phyloP scores from a whole-genome alignment of 1,140 invertebrate genomes.

The Drosophila ananassae region DNA sequence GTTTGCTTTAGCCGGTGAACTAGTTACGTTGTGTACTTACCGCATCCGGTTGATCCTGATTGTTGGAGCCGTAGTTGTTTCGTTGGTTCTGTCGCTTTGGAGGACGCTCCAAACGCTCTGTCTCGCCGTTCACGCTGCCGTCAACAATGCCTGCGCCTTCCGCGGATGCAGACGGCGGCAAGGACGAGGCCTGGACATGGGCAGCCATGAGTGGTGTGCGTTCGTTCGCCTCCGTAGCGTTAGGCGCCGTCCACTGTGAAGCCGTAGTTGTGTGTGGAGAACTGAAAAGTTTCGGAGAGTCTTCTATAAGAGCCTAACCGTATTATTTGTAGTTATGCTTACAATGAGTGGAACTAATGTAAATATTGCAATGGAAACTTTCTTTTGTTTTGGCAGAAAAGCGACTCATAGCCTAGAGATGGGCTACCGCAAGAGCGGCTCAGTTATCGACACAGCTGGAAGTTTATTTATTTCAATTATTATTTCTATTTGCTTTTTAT shows the following conservation, averaged over 20 bases:
- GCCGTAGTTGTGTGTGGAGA: conserved; percentile 56
- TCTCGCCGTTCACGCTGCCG: conserved; percentile 43
- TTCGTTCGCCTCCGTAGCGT: conserved; percentile 85
- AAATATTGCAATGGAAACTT: conserved; percentile 19
- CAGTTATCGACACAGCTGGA: conserved; percentile 7
- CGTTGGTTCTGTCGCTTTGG: conserved; percentile 56
- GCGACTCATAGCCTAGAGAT: conserved; percentile 38
- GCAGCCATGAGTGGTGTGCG: conserved; percentile 92
- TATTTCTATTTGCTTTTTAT: background rate
- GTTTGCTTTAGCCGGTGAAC: background rate
- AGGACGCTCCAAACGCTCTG: conserved; percentile 72
- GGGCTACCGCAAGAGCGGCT: conserved; percentile 5
- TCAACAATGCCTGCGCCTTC: conserved; percentile 20
- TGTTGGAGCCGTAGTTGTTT: conserved; percentile 53
- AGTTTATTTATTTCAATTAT: background rate
- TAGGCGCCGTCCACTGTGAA: conserved; percentile 53
- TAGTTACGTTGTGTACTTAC: conserved; percentile 19
- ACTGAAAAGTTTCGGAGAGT: background rate
- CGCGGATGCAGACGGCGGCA: conserved; percentile 20
- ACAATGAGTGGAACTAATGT: conserved; percentile 3
- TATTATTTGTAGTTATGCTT: background rate
- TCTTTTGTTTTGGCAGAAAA: conserved; percentile 38
- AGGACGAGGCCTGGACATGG: conserved; percentile 87
- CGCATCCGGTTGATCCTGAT: conserved; percentile 63
- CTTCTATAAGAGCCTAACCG: background rate